These are phyloP conservation scores for Leptodactylus fuscus DNA, from an alignment of 2,113 vertebrate genomes.

Conservation along the genomic window DNA sequence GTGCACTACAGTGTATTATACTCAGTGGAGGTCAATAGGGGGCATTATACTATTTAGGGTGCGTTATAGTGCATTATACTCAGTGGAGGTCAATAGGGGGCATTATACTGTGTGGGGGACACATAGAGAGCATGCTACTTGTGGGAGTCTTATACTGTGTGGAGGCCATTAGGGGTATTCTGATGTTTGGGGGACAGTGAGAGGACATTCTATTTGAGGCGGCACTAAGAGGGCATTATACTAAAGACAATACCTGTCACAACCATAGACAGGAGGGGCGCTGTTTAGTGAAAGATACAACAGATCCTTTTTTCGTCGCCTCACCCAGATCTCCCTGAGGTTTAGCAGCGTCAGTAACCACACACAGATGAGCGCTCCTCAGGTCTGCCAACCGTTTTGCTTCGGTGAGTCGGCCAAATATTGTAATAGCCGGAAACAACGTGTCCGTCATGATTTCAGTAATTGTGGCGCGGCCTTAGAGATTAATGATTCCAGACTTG, in stretches of 20 bases:
- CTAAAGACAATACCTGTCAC: neutral
- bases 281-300: neutral
- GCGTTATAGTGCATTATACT: too few species aligned
- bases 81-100: too few species aligned
- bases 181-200: too few species aligned
- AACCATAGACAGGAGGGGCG: neutral
- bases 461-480: neutral
- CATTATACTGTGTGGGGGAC: too few species aligned
- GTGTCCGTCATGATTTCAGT: constrained; percentile 9
- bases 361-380: neutral
- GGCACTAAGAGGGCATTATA: too few species aligned
- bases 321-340: neutral
- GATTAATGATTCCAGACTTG: neutral
- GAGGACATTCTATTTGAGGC: too few species aligned
- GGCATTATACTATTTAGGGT: too few species aligned
- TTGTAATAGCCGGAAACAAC: neutral
- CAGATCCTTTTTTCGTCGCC: neutral
- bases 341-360: neutral
- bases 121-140: too few species aligned
- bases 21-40: too few species aligned
- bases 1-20: too few species aligned
- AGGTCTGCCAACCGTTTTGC: neutral
- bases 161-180: too few species aligned
- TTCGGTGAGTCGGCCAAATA: neutral
- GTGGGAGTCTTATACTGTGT: too few species aligned